A percentile compares a stretch with the other conserved stretches of the same genome.
Evolutionary conservation across 2,113 vertebrate genomes (phyloP).

Genomic region (Patagioenas fasciata): DNA sequence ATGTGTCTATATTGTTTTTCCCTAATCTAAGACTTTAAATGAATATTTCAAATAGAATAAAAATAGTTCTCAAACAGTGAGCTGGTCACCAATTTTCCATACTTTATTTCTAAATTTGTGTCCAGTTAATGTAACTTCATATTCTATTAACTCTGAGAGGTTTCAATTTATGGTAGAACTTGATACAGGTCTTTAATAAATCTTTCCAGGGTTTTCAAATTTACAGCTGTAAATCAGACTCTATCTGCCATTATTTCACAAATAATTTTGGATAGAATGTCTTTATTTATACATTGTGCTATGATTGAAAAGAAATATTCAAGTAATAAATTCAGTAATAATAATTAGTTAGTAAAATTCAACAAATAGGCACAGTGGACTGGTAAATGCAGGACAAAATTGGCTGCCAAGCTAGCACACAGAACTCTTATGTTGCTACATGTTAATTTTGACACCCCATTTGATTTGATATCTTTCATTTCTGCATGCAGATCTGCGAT

Average conservation of each 20-base stretch:
- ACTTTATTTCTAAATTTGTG: background rate
- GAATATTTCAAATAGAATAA: background rate
- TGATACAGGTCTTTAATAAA: background rate
- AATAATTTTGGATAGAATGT: background rate
- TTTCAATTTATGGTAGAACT: background rate
- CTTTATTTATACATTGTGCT: background rate
- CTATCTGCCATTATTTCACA: background rate
- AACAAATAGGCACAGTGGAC: background rate
- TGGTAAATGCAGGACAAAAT: background rate
- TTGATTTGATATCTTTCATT: background rate
- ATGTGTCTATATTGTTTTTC: background rate
- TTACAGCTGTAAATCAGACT: background rate
- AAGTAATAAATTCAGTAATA: background rate
- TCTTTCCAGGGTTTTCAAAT: background rate
- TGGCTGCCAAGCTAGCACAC: background rate
- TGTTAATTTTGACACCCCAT: background rate
- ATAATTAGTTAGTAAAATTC: background rate
- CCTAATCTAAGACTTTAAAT: background rate
- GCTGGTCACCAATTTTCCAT: background rate
- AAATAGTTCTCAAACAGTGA: background rate
- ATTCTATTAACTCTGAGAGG: background rate
- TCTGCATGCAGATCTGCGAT: background rate
- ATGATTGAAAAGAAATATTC: background rate
- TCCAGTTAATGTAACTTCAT: background rate
- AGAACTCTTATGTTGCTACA: background rate